Conservation (phyloP, 2,888 invertebrate genomes). For the Sinopyrophorus schimmeli region DNA sequence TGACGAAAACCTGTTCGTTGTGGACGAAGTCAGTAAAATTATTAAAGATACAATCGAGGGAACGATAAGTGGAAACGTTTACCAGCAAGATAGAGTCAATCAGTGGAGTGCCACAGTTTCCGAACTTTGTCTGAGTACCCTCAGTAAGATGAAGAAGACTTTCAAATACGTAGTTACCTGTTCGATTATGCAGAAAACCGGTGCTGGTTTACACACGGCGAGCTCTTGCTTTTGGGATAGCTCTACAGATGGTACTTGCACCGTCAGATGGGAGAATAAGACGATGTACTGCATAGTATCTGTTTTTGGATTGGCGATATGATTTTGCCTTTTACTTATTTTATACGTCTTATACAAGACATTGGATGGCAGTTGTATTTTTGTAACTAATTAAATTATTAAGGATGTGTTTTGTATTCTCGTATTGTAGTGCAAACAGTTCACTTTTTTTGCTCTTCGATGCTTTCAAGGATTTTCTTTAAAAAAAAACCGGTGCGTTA, state of each 20-base stretch:
- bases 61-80: conserved; percentile 71
- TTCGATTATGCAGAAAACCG: conserved; percentile 83
- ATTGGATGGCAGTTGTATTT: too few species aligned
- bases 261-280: conserved; percentile 86
- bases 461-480: too few species aligned
- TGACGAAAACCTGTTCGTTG: conserved; percentile 62
- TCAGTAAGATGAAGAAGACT: conserved; percentile 77
- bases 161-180: conserved; percentile 85
- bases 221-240: conserved; percentile 86
- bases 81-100: conserved; percentile 67
- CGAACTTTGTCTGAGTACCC: conserved; percentile 71
- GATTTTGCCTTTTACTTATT: conserved; percentile 29
- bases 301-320: conserved; percentile 72
- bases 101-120: conserved; percentile 78
- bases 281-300: conserved; percentile 84
- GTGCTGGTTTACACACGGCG: conserved; percentile 80
- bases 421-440: too few species aligned
- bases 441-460: too few species aligned
- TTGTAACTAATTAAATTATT: too few species aligned
- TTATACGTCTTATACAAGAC: too few species aligned
- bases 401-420: too few species aligned
- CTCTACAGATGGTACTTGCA: conserved; percentile 77
- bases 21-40: conserved; percentile 75
- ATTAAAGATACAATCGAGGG: conserved; percentile 76
- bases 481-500: too few species aligned